These are phyloP conservation scores for Drosophila tropicalis DNA, from an alignment of 1,140 invertebrate species.

Conservation along the genomic window DNA sequence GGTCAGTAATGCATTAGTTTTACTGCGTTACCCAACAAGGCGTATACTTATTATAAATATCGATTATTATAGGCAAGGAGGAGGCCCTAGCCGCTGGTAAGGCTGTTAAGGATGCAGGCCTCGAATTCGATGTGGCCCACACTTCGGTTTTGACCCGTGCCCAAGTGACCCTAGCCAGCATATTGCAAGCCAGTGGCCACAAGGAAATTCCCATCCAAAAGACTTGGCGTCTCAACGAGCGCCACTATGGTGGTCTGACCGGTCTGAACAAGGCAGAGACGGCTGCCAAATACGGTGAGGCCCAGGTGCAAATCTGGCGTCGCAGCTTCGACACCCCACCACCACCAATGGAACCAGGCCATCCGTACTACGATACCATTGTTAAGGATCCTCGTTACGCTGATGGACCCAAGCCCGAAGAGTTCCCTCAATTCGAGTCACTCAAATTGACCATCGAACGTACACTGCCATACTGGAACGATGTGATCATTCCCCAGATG, in stretches of 20 bases:
- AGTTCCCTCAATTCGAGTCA: slow-evolving; percentile 96
- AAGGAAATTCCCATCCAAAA: slow-evolving; percentile 90
- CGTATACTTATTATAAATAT: slow-evolving; percentile 4
- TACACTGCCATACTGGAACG: slow-evolving; percentile 97
- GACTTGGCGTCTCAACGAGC: slow-evolving; percentile 96
- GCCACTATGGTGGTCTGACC: slow-evolving; percentile 97
- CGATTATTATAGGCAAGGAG: slow-evolving; percentile 84
- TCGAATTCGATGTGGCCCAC: slow-evolving; percentile 94
- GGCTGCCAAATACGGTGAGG: slow-evolving; percentile 96
- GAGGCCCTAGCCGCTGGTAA: slow-evolving; percentile 91
- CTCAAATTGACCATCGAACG: slow-evolving; percentile 95
- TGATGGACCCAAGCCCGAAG: slow-evolving; percentile 88
- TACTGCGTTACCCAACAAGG: background rate
- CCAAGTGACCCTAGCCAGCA: slow-evolving; percentile 91
- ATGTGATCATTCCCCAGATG: slow-evolving; percentile 94
- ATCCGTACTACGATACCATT: slow-evolving; percentile 93
- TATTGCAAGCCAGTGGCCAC: slow-evolving; percentile 91
- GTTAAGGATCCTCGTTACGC: slow-evolving; percentile 91
- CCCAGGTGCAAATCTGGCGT: slow-evolving; percentile 96
- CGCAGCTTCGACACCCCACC: slow-evolving; percentile 96
- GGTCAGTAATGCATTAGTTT: slow-evolving; percentile 84
- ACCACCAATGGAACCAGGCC: slow-evolving; percentile 92
- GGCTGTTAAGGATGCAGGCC: slow-evolving; percentile 91
- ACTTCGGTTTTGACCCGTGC: slow-evolving; percentile 96
- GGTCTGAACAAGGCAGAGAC: slow-evolving; percentile 98